Evolutionary conservation across 2,888 invertebrate species (phyloP), one percentile per base, ranked within the genome.

Genomic region (Drosophila suboccidentalis): DNA sequence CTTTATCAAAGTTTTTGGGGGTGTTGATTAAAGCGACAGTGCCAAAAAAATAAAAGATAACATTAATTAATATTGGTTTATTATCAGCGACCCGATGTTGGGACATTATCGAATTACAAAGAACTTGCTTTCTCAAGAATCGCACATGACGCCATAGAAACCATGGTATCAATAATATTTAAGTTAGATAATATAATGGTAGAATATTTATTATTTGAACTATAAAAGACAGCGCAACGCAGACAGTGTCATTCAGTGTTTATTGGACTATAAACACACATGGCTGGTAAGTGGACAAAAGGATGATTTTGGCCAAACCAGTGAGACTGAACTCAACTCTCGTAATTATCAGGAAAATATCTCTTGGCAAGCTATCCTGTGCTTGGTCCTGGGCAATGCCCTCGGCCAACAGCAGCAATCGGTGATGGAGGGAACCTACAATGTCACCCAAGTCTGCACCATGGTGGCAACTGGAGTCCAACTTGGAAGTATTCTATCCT

Each of bases 341-440:
- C 29, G n/a, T 29, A 3, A 13, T 34, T 3, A 4, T 44, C 53
- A 82, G 82, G 77, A 43, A 70, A 73, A 17, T 74, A 80, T 6
- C 49, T 87, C 9, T 55, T 89, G 59, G 83, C 76, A 4, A 62
- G 54, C 17, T n/a, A 47, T 78, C 39, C 49, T 82, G 34, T 65
- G 70, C 65, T 47, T 79, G 60, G 57, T 58, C 36, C 39, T 75
- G 39, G 60, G 54, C 44, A 61, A 43, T 41, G 80, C 75, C 15
- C n/a, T 79, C 13, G 65, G 58, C 50, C 58, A 19, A 0, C 44
- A 6, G 3, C 26, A 26, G 11, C 29, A 8, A 8, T 29, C 29
- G 26, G 26, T 80, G 6, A 1, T 71, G 8, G 83, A 83, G 54
- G 89, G 89, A 15, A 69, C 39, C 49, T 83, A 84, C 57, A 89